Evolutionary conservation across 2,113 vertebrate genomes (phyloP).

Genomic region (Suricata suricatta): DNA sequence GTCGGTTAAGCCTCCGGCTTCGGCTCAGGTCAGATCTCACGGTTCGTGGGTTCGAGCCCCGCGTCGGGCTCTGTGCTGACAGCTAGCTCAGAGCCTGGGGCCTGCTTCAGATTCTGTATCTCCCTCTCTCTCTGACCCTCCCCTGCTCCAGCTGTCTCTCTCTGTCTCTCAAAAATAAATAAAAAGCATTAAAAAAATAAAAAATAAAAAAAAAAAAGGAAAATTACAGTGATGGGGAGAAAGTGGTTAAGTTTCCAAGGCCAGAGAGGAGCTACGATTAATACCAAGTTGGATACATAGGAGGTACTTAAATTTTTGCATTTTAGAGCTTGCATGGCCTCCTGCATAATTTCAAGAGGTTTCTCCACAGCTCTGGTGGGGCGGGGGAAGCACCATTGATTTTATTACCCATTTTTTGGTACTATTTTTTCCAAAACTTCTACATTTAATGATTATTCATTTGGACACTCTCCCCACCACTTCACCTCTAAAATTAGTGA

Average conservation of each 20-base stretch:
- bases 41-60: no score
- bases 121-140: no score
- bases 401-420: slow-evolving; percentile 41
- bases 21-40: no score
- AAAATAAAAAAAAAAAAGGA: no score
- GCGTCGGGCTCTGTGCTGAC: no score
- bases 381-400: not conserved
- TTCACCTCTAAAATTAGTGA: slow-evolving; percentile 64
- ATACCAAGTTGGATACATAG: not conserved
- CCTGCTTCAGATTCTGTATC: no score
- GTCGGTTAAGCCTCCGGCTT: no score
- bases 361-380: not conserved
- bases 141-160: no score
- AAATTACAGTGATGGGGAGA: not conserved
- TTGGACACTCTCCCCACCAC: slow-evolving; percentile 38
- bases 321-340: not conserved
- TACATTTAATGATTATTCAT: slow-evolving; percentile 61
- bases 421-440: not conserved
- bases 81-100: no score
- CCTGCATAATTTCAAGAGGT: slow-evolving; percentile 19
- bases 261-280: not conserved
- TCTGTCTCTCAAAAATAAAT: no score
- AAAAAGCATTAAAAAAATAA: no score
- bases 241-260: not conserved
- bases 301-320: not conserved